These are phyloP conservation scores for Chouioia cunea DNA, from an alignment of 2,888 invertebrate species.

Conservation along the genomic window DNA sequence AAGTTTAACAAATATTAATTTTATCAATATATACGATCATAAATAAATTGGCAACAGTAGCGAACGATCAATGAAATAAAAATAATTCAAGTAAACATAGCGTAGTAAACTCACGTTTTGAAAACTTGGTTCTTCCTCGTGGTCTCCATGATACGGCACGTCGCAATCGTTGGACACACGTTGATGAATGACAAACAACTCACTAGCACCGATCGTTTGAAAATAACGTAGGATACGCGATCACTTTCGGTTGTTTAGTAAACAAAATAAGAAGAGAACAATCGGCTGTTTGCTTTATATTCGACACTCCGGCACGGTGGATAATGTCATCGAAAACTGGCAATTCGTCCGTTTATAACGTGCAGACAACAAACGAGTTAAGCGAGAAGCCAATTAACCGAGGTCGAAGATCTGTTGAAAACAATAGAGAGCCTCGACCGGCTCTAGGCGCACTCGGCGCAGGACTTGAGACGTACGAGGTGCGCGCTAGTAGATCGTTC, in stretches of 20 bases:
- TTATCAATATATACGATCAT: not conserved
- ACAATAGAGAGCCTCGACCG: conserved; percentile 1
- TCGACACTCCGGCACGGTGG: conserved; percentile 9
- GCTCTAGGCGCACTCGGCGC: not conserved
- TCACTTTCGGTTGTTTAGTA: conserved; percentile 10
- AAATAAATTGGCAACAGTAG: no score
- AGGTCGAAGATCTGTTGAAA: no score
- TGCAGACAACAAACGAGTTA: no score
- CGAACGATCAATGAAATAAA: no score
- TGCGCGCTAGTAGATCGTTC: conserved; percentile 26
- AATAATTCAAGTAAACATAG: not conserved
- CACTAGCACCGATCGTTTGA: conserved; percentile 21
- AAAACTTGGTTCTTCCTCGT: conserved; percentile 49
- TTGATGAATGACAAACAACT: conserved; percentile 22
- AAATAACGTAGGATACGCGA: not conserved
- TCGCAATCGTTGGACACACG: conserved; percentile 8
- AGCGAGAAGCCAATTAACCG: no score
- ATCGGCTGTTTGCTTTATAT: not conserved
- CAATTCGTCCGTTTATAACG: no score
- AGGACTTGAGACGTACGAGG: not conserved
- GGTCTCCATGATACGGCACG: conserved; percentile 46
- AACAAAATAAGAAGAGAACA: not conserved
- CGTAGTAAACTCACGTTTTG: conserved; percentile 40
- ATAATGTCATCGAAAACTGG: no score
- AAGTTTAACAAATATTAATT: no score